These are phyloP conservation scores for Hirtodrosophila duncani DNA, from an alignment of 2,888 invertebrate species.

Conservation along the genomic window DNA sequence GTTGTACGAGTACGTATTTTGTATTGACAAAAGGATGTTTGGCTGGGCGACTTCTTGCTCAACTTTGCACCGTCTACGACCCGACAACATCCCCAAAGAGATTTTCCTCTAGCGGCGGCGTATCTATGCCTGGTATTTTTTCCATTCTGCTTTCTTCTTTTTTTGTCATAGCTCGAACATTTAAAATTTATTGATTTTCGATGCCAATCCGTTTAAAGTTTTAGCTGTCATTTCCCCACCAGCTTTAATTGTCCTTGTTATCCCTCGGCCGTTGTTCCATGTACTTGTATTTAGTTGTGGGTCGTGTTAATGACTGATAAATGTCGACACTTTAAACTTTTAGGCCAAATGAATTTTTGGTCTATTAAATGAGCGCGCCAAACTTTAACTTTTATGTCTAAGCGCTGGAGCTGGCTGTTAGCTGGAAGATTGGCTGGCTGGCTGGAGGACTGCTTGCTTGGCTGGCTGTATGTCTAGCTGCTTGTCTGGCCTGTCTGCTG, in stretches of 20 bases:
- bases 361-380: conserved; percentile 55
- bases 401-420: conserved; percentile 42
- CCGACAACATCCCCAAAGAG: conserved; percentile 49
- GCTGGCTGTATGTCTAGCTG: conserved; percentile 9
- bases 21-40: conserved; percentile 73
- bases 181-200: conserved; percentile 72
- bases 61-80: conserved; percentile 33
- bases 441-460: conserved; percentile 33
- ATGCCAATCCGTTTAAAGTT: conserved; percentile 47
- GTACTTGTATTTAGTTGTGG: conserved; percentile 1
- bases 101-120: conserved; percentile 43
- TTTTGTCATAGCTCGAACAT: conserved; percentile 32
- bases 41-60: conserved; percentile 67
- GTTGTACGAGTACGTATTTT: conserved; percentile 66
- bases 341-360: conserved; percentile 54
- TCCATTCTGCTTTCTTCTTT: conserved; percentile 12
- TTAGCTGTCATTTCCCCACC: neutral
- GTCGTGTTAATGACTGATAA: conserved; percentile 70
- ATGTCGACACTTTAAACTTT: conserved; percentile 65
- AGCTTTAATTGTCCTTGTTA: conserved; percentile 48
- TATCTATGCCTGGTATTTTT: conserved; percentile 45
- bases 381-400: conserved; percentile 74
- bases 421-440: conserved; percentile 51
- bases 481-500: conserved; percentile 11
- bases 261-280: neutral